A percentile compares a stretch with the other conserved stretches of the same genome.
These are phyloP conservation scores for Ploceus nigricollis DNA, from an alignment of 2,113 vertebrate genomes.

Conservation along the genomic window DNA sequence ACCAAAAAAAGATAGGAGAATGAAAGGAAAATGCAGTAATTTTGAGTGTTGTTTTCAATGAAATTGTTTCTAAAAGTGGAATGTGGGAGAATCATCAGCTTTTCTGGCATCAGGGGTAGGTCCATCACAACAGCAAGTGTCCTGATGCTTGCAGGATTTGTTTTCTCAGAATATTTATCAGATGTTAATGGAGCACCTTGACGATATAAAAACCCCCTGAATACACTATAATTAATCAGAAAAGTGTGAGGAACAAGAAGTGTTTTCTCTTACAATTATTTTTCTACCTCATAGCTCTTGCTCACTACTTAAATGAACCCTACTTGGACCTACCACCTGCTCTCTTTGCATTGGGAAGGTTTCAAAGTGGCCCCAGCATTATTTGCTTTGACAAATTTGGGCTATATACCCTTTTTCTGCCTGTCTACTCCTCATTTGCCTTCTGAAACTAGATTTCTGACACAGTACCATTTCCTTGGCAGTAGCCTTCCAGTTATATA, in stretches of 20 bases:
- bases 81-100: not conserved
- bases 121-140: not conserved
- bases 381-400: not conserved
- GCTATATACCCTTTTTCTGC: not conserved
- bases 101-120: not conserved
- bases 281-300: not conserved
- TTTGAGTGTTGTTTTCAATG: not conserved
- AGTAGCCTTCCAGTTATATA: not conserved
- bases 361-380: not conserved
- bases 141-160: not conserved
- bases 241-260: not conserved
- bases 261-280: not conserved
- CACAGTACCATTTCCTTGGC: not conserved
- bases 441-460: not conserved
- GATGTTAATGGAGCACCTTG: not conserved
- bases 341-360: not conserved
- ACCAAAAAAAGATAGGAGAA: not conserved
- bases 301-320: not conserved
- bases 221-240: not conserved
- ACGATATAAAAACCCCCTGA: not conserved
- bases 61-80: not conserved
- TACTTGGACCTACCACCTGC: not conserved
- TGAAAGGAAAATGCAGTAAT: not conserved
- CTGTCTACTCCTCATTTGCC: not conserved
- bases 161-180: not conserved